Percentiles rank a stretch among this genome's conserved stretches.
phyloP scores from a whole-genome alignment of 2,888 invertebrate species.

The Druceiella hillmani region DNA sequence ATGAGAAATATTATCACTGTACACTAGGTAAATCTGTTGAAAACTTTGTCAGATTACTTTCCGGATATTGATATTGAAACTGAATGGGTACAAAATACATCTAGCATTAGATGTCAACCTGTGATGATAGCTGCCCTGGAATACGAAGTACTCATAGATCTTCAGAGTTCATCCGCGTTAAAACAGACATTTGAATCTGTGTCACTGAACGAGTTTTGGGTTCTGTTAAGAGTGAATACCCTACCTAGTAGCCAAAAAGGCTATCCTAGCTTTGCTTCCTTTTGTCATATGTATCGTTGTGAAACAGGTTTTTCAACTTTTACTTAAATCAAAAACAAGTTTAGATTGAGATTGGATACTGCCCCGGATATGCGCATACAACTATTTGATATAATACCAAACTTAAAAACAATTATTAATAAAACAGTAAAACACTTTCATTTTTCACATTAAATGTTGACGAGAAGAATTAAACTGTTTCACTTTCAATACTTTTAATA shows the following conservation, averaged over 20 bases:
- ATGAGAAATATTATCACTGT: too few relatives aligned
- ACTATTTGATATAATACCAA: slow-evolving; percentile 9
- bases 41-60: too few relatives aligned
- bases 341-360: neutral
- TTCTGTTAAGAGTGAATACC: neutral
- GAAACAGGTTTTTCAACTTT: neutral
- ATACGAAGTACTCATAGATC: slow-evolving; percentile 4
- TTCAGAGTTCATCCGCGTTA: slow-evolving; percentile 14
- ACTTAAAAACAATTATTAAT: slow-evolving; percentile 10
- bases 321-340: neutral
- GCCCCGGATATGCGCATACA: too few relatives aligned
- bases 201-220: slow-evolving; percentile 6
- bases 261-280: slow-evolving; percentile 1
- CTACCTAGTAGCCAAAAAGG: neutral
- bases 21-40: too few relatives aligned
- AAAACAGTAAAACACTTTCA: slow-evolving; percentile 14
- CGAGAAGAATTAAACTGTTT: too few relatives aligned
- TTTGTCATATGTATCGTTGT: neutral
- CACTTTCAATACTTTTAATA: neutral
- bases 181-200: slow-evolving; percentile 13
- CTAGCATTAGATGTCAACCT: too few relatives aligned
- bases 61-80: too few relatives aligned
- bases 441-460: slow-evolving; percentile 11
- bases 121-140: neutral
- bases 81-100: too few relatives aligned